A percentile compares a stretch with the other conserved stretches of the same genome.
phyloP scores from a whole-genome alignment of 2,888 invertebrate genomes.

The Tipula confusa region DNA sequence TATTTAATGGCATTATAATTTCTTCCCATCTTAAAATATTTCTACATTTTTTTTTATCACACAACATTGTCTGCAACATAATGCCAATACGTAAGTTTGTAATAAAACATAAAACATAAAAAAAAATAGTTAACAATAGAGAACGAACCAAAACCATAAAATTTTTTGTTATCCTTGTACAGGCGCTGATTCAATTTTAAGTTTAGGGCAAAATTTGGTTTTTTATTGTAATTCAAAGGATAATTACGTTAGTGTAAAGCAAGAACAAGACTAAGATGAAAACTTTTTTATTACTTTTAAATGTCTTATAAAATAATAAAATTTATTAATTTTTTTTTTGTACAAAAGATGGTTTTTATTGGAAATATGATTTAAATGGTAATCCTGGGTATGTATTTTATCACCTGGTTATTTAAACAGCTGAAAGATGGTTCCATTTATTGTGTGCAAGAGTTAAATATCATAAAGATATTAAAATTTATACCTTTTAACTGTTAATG shows the following conservation, averaged over 20 bases:
- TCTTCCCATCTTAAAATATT: not conserved
- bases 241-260: not conserved
- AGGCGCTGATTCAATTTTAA: not conserved
- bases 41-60: not conserved
- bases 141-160: not conserved
- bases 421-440: not conserved
- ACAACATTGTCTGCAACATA: not conserved
- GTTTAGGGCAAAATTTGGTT: conserved; percentile 12
- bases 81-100: not conserved
- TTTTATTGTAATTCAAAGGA: conserved; percentile 15
- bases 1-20: conserved; percentile 12
- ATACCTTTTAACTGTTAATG: not conserved
- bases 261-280: not conserved
- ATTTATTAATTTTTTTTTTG: not conserved
- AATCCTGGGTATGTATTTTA: not conserved
- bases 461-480: not conserved
- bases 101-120: not conserved
- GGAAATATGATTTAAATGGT: conserved; percentile 12
- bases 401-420: not conserved
- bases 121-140: conserved; percentile 1
- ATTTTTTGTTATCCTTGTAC: not conserved
- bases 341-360: not conserved
- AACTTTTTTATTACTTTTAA: conserved; percentile 9
- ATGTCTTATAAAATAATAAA: conserved; percentile 16
- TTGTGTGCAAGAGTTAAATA: not conserved